Base-by-base conservation (phyloP, 2,113 vertebrate genomes). In the Apeltes quadracus region DNA sequence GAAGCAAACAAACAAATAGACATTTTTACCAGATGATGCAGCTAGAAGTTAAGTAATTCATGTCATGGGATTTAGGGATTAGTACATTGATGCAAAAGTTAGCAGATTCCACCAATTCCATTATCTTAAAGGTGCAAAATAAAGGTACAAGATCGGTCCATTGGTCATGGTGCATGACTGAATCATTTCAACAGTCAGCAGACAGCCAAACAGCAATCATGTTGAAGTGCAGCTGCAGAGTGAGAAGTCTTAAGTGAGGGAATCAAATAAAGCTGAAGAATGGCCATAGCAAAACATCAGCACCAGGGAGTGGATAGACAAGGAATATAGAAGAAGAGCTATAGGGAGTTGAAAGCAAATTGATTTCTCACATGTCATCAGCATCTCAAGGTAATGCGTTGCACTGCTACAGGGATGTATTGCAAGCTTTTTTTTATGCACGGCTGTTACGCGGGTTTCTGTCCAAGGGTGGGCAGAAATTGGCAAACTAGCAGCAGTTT, bases 401-500 rank as follows among this genome's bases (percentile, higher is more conserved):
- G 48, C 75, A 57, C 77, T 58, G 61, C 44, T 39, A 22, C 61
- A 79, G 78, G 61, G 83, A 81, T 56, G 54, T 67, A 68, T 72
- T 76, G 62, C 56, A 70, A 72, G 32, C 64, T 57, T 68, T 69
- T 78, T 75, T 43, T 78, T 65, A 34, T 34, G 32, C 32, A 34
- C 32, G 56, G 66, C 65, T 62, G 4, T 56, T 78, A 14, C 22
- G 22, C 20, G 4, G 67, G 14, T 23, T 65, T 14, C 22, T 43
- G 15, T 76, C 79, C 66, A 86, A 77, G 38, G 51, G 71, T 3
- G 55, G 81, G 75, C 64, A 81, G 55, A 71, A 50, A 73, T 50
- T 79, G 75, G 78, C 75, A 83, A 78, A 84, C 64, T 68, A 25
- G 65, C 72, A 58, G 44, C 22, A 69, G 73, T 74, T 86, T 75